phyloP scores from a whole-genome alignment of 2,888 invertebrate genomes.

The Aphodius sticticus region DNA sequence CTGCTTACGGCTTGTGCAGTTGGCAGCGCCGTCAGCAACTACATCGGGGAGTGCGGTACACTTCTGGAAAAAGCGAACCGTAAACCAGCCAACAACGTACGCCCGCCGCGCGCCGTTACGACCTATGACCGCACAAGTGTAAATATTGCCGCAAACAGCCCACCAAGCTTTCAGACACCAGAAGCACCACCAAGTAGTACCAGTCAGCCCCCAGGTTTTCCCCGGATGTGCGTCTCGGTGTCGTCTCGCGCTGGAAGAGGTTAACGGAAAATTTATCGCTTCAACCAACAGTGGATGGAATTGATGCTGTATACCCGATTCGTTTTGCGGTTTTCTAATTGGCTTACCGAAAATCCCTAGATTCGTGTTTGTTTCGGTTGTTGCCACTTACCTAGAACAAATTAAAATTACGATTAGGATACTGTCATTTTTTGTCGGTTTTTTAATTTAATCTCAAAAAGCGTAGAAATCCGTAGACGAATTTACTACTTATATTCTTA shows the following conservation, averaged over 20 bases:
- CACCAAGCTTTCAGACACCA: neutral
- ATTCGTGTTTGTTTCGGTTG: neutral
- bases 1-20: neutral
- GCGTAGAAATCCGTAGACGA: too few relatives aligned
- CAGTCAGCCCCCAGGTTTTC: neutral
- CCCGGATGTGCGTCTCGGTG: neutral
- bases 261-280: neutral
- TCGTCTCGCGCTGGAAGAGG: neutral
- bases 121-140: neutral
- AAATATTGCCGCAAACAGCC: neutral
- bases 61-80: neutral
- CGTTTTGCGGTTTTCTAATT: neutral
- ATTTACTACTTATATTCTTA: too few relatives aligned
- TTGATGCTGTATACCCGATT: neutral
- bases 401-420: neutral
- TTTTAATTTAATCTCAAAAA: too few relatives aligned
- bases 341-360: neutral
- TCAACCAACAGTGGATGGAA: neutral
- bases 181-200: neutral
- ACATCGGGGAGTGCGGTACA: neutral
- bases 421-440: neutral
- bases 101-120: neutral
- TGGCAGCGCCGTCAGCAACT: neutral
- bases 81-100: neutral
- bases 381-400: neutral